Evolutionary conservation across 2,113 vertebrate genomes (phyloP).

Genomic region (Trochalopteron elliotii): DNA sequence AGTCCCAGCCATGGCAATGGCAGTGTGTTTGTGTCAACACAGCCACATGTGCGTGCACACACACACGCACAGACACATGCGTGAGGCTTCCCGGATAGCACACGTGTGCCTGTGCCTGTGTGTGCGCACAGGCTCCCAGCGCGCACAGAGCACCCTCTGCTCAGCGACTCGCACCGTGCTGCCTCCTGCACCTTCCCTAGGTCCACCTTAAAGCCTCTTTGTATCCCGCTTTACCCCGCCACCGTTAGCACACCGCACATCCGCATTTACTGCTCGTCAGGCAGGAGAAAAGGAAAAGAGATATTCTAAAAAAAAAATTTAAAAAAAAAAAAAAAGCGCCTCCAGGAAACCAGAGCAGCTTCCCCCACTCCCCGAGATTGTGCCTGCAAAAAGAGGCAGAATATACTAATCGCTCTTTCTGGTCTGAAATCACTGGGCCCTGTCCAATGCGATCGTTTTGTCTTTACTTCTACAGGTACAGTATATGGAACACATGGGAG

Average conservation of each 20-base stretch:
- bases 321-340: background rate
- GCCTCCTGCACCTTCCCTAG: background rate
- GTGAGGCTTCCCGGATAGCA: background rate
- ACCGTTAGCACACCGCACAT: background rate
- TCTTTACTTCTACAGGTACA: constrained; percentile 78
- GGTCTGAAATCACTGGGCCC: constrained; percentile 46
- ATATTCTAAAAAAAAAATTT: background rate
- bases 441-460: constrained; percentile 58
- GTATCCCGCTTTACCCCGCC: background rate
- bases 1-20: background rate
- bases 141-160: background rate
- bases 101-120: background rate
- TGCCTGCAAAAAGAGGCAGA: constrained; percentile 10
- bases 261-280: background rate
- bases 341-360: background rate
- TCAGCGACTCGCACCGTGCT: background rate
- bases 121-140: background rate
- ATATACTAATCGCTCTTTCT: constrained; percentile 27
- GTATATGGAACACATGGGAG: constrained; percentile 82
- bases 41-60: background rate
- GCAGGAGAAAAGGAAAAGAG: background rate
- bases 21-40: background rate
- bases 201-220: background rate
- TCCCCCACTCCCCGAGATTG: background rate
- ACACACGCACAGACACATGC: background rate